Conservation (phyloP, 2,888 invertebrate species). For the Xiphydria camelus region DNA sequence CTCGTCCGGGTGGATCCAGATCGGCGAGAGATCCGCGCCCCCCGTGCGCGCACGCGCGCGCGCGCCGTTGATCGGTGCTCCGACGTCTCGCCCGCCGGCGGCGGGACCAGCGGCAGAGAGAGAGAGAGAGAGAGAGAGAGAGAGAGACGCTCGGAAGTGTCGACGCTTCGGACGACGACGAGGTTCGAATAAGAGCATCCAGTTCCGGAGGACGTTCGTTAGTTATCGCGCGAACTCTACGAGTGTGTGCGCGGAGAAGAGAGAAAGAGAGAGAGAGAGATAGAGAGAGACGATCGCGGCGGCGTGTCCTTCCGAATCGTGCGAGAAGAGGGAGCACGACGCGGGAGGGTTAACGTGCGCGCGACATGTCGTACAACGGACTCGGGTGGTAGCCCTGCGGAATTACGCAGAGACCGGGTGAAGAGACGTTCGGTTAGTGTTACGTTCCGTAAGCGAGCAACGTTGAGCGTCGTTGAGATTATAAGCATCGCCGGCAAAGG, state of each 20-base stretch:
- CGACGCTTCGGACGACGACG: too few relatives aligned
- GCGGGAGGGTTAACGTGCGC: too few relatives aligned
- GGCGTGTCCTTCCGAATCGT: slow-evolving; percentile 9
- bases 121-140: slow-evolving; percentile 3
- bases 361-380: too few relatives aligned
- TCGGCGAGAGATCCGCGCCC: not conserved
- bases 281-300: slow-evolving; percentile 5
- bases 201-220: too few relatives aligned
- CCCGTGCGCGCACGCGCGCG: not conserved
- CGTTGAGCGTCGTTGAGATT: slow-evolving; percentile 10
- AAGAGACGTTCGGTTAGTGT: slow-evolving; percentile 8
- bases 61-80: not conserved
- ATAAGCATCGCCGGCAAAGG: slow-evolving; percentile 5
- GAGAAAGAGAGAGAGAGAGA: not conserved
- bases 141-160: slow-evolving; percentile 2
- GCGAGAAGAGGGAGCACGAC: too few relatives aligned
- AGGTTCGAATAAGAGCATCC: too few relatives aligned
- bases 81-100: too few relatives aligned
- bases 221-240: too few relatives aligned
- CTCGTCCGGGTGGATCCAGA: not conserved
- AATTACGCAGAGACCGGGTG: too few relatives aligned
- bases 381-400: too few relatives aligned
- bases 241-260: not conserved
- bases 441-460: slow-evolving; percentile 2
- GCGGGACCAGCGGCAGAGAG: slow-evolving; percentile 2